A percentile compares a stretch with the other conserved stretches of the same genome.
Evolutionary conservation across 1,140 invertebrate species (phyloP).

Genomic region (Papilio polytes): DNA sequence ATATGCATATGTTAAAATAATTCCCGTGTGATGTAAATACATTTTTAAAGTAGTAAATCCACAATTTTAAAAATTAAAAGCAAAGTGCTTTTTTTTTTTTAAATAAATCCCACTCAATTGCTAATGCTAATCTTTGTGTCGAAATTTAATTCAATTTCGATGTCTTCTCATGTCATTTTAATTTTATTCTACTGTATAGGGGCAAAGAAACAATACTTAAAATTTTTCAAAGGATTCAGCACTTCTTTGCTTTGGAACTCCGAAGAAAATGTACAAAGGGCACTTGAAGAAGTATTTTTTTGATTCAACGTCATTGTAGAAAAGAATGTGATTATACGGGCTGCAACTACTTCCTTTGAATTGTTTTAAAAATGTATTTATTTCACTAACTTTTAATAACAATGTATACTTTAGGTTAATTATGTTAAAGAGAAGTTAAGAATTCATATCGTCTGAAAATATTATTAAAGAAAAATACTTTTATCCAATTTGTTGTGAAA

Average conservation of each 20-base stretch:
- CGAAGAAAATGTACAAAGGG: constrained; percentile 33
- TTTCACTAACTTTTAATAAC: not conserved
- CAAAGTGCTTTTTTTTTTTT: too few species aligned
- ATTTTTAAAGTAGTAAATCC: too few species aligned
- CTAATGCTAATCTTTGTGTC: not conserved
- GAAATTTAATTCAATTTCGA: not conserved
- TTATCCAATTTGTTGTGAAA: too few species aligned
- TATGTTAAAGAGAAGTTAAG: too few species aligned
- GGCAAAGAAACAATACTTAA: constrained; percentile 30
- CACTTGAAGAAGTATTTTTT: constrained; percentile 11
- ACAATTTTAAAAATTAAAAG: too few species aligned
- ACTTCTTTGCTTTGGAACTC: constrained; percentile 28
- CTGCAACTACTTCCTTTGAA: constrained; percentile 19
- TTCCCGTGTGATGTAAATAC: too few species aligned
- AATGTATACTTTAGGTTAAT: too few species aligned
- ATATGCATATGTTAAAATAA: too few species aligned
- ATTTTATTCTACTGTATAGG: not conserved
- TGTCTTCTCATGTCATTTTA: not conserved
- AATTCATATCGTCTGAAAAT: too few species aligned
- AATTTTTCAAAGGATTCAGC: constrained; percentile 36
- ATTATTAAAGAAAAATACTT: too few species aligned
- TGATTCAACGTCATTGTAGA: constrained; percentile 26
- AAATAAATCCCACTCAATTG: too few species aligned
- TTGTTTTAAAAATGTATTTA: not conserved
- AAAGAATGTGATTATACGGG: constrained; percentile 37